Evolutionary conservation across 1,140 invertebrate genomes (phyloP), one percentile per base, ranked within the genome.

Genomic region (Pogonus chalceus): DNA sequence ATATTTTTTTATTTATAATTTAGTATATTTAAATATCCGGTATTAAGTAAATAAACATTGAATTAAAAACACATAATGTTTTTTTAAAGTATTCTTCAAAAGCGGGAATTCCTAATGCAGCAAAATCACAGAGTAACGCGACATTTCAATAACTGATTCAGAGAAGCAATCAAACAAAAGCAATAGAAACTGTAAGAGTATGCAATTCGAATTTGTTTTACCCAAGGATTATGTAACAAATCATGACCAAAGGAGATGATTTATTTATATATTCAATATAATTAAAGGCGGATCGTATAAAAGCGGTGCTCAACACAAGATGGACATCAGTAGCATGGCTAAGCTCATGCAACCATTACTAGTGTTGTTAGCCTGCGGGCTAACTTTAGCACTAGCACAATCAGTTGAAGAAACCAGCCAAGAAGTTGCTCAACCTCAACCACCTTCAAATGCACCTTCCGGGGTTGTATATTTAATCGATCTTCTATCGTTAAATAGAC

Each of bases 121-220:
- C n/a, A n/a, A n/a, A n/a, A n/a, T n/a, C n/a, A n/a, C n/a, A n/a
- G n/a, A n/a, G n/a, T n/a, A n/a, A n/a, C n/a, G n/a, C n/a, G n/a
- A n/a, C n/a, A n/a, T n/a, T n/a, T n/a, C n/a, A n/a, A n/a, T n/a
- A n/a, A n/a, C n/a, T n/a, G n/a, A n/a, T n/a, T n/a, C n/a, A n/a
- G n/a, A n/a, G n/a, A n/a, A n/a, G n/a, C n/a, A n/a, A n/a, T n/a
- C n/a, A n/a, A n/a, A n/a, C n/a, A n/a, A n/a, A n/a, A n/a, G n/a
- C n/a, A n/a, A n/a, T n/a, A n/a, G n/a, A n/a, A n/a, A n/a, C n/a
- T n/a, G n/a, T 43, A 18, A 12, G 18, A 43, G 37, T 16, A 18
- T 43, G 37, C 37, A 43, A 43, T 43, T 43, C 18, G 37, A 43
- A 43, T 43, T 43, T 43, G 37, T 43, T 43, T 43, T 43, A 16